Conservation (phyloP, 2,888 invertebrate genomes). For the Eupithecia insigniata region DNA sequence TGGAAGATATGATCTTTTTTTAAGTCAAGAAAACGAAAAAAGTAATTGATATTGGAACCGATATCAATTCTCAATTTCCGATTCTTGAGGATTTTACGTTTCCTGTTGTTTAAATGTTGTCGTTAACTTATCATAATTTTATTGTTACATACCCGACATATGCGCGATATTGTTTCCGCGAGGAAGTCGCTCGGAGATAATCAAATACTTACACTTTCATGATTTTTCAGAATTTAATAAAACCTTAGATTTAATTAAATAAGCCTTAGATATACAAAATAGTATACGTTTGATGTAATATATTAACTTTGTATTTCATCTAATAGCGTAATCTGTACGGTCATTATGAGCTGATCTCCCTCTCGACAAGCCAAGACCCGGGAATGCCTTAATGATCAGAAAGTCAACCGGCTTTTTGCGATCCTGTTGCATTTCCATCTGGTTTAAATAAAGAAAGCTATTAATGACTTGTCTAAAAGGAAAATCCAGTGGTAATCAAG, state of each 20-base stretch:
- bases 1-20: background rate
- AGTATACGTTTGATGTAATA: background rate
- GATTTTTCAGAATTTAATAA: background rate
- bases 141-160: background rate
- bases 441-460: constrained; percentile 31
- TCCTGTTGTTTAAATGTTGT: background rate
- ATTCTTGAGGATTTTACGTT: background rate
- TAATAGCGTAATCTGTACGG: background rate
- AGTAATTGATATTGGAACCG: background rate
- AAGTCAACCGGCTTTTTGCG: constrained; percentile 17
- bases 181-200: background rate
- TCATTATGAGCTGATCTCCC: constrained; percentile 4
- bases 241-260: too few species aligned
- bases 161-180: background rate
- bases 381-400: constrained; percentile 13
- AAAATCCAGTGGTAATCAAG: constrained; percentile 22
- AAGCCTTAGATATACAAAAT: background rate
- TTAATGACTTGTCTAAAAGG: constrained; percentile 32
- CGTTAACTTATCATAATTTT: background rate
- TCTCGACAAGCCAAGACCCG: background rate
- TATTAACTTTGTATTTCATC: background rate
- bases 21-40: background rate
- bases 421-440: constrained; percentile 18
- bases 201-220: background rate
- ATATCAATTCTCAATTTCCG: background rate